These are phyloP conservation scores for Eptesicus fuscus DNA, from an alignment of 2,113 vertebrate genomes.

Conservation along the genomic window DNA sequence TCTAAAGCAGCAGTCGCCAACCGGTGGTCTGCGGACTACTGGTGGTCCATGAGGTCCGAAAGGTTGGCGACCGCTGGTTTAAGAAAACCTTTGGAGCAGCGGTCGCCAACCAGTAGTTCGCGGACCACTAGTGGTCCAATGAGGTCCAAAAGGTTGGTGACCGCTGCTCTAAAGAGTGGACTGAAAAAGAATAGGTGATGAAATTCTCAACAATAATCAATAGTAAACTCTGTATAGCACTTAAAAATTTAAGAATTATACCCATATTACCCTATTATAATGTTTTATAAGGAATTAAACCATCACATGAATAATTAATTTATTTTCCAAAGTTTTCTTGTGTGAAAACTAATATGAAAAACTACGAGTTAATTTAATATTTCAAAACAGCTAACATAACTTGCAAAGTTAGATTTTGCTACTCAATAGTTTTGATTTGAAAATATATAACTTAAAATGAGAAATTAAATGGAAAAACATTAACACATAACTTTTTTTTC, in stretches of 20 bases:
- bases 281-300: constrained; percentile 33
- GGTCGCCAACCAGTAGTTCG: too few species aligned
- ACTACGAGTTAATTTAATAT: constrained; percentile 23
- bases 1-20: background rate
- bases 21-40: too few species aligned
- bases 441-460: constrained; percentile 18
- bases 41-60: too few species aligned
- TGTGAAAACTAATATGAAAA: background rate
- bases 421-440: background rate
- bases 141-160: too few species aligned
- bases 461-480: constrained; percentile 1
- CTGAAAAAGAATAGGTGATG: background rate
- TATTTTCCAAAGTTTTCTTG: background rate
- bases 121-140: too few species aligned
- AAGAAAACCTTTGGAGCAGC: too few species aligned
- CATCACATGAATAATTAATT: background rate
- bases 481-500: background rate
- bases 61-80: too few species aligned
- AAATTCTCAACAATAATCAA: constrained; percentile 24
- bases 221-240: background rate
- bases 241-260: background rate
- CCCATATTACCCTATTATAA: background rate
- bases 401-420: background rate
- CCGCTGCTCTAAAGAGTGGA: background rate
- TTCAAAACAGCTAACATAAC: background rate